Percentiles rank a stretch among this genome's conserved stretches.
These are phyloP conservation scores for Colius striatus DNA, from an alignment of 2,113 vertebrate genomes.

Conservation along the genomic window DNA sequence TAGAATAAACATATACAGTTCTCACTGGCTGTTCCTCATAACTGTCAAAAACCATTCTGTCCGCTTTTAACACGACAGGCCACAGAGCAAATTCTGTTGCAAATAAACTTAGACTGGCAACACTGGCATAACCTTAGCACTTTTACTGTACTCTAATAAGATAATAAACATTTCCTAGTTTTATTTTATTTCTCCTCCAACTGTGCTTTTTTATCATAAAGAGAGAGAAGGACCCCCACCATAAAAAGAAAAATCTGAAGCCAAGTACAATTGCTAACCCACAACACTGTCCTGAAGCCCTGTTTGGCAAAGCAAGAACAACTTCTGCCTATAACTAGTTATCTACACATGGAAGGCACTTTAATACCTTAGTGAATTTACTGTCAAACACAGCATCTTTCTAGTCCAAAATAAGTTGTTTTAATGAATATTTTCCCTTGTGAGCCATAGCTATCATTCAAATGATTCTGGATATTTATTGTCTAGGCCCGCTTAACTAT, in stretches of 20 bases:
- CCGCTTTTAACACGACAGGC: neutral
- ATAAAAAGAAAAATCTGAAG: neutral
- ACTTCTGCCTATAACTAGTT: neutral
- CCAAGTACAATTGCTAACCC: neutral
- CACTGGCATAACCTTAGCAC: neutral
- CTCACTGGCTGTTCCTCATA: neutral
- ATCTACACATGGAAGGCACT: fast-evolving
- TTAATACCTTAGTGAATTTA: neutral
- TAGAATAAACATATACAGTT: neutral
- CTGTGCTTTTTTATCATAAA: neutral
- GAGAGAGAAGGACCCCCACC: neutral
- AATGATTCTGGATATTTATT: neutral
- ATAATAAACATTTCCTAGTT: neutral
- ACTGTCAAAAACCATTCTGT: neutral
- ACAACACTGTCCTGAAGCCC: too few species aligned
- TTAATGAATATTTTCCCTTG: neutral
- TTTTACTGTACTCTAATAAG: neutral
- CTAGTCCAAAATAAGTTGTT: neutral
- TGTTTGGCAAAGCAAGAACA: neutral
- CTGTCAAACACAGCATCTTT: fast-evolving
- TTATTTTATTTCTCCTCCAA: neutral
- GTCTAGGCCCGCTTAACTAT: neutral
- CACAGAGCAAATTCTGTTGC: neutral
- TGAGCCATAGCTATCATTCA: neutral
- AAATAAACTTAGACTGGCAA: neutral